phyloP scores from a whole-genome alignment of 2,797 vertebrate species.

The Sebastes vulpes region DNA sequence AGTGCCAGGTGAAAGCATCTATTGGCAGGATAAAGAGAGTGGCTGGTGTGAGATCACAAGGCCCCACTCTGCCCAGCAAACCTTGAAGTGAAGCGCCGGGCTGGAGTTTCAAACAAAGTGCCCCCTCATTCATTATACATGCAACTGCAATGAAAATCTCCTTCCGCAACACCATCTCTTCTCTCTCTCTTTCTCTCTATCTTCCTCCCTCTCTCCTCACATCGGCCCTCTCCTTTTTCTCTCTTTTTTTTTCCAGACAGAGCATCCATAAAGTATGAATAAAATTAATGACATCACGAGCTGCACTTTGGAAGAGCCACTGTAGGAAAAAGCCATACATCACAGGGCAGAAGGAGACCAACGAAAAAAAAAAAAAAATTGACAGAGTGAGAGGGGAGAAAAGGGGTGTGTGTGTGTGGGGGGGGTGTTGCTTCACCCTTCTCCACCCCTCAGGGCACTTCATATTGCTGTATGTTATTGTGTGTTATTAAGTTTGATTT shows the following conservation, averaged over 20 bases:
- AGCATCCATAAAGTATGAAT: slow-evolving; percentile 88
- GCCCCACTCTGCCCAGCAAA: slow-evolving; percentile 82
- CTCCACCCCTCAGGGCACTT: slow-evolving; percentile 48
- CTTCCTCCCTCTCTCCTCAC: slow-evolving; percentile 28
- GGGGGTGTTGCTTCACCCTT: slow-evolving; percentile 55
- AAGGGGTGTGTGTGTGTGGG: slow-evolving; percentile 11
- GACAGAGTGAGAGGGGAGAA: slow-evolving; percentile 11
- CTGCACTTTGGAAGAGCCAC: slow-evolving; percentile 87
- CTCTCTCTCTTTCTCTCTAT: slow-evolving; percentile 43
- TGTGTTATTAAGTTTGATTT: slow-evolving; percentile 54
- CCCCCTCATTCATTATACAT: slow-evolving; percentile 91
- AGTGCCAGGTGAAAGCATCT: slow-evolving; percentile 80
- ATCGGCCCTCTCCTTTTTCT: slow-evolving; percentile 52
- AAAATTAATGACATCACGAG: slow-evolving; percentile 90
- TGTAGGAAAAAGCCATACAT: slow-evolving; percentile 87
- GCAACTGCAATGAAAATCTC: slow-evolving; percentile 87
- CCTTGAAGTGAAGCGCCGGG: slow-evolving; percentile 81
- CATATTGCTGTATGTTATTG: slow-evolving; percentile 29
- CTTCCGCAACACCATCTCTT: slow-evolving; percentile 80
- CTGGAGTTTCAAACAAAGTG: slow-evolving; percentile 88
- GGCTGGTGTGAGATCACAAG: slow-evolving; percentile 73
- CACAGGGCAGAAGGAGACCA: slow-evolving; percentile 74
- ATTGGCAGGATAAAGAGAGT: slow-evolving; percentile 73
- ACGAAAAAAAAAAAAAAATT: slow-evolving; percentile 46
- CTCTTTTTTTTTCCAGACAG: slow-evolving; percentile 74